phyloP scores from a whole-genome alignment of 2,797 vertebrate genomes.

The Thamnophis elegans region DNA sequence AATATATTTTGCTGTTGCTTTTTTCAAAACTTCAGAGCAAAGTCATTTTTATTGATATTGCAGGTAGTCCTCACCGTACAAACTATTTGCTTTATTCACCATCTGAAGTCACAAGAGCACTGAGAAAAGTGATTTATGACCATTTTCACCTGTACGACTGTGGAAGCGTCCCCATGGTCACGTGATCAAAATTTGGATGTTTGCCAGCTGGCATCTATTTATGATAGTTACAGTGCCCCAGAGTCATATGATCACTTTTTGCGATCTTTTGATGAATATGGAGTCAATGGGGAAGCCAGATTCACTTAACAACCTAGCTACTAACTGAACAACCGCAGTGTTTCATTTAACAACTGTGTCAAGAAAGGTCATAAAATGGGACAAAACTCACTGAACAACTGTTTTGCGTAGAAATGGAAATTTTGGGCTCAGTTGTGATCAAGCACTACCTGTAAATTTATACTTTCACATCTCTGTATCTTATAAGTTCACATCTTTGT shows the following conservation, averaged over 20 bases:
- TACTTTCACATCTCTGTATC: neutral
- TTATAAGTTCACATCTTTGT: neutral
- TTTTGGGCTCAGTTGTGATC: neutral
- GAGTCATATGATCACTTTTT: neutral
- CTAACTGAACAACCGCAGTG: neutral
- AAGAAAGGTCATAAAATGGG: neutral
- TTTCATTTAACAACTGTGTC: neutral
- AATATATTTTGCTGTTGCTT: neutral
- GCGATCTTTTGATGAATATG: neutral
- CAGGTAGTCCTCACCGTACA: neutral
- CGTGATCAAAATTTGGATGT: neutral
- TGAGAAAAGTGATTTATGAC: neutral
- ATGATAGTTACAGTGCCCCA: neutral
- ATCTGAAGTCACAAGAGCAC: neutral
- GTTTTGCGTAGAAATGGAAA: neutral
- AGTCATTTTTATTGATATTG: neutral
- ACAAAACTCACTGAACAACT: neutral
- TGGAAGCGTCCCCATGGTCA: neutral
- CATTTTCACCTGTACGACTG: neutral
- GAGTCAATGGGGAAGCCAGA: neutral
- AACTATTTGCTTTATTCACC: neutral
- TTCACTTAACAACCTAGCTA: neutral
- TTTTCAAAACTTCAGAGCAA: neutral
- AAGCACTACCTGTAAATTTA: neutral
- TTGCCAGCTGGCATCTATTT: neutral